Evolutionary conservation across 2,888 invertebrate species (phyloP).

Genomic region (Anorthoa munda): DNA sequence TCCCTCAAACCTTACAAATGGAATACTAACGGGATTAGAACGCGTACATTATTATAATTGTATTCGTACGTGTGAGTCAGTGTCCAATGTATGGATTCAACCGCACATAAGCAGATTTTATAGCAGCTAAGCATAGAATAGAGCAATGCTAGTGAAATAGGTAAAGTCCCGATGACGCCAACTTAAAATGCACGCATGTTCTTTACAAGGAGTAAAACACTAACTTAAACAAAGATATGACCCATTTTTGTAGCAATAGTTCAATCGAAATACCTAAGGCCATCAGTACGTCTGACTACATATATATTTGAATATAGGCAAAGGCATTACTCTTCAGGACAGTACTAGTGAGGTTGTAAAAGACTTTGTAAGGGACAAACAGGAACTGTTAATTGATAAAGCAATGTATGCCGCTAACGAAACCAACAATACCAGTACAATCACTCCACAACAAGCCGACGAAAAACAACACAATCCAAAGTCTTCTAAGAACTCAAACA

Average conservation of each 20-base stretch:
- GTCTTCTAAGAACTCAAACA: conserved; percentile 45
- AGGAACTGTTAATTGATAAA: background rate
- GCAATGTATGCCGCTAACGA: background rate
- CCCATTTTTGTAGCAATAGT: background rate
- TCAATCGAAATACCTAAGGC: background rate
- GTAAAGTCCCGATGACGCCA: background rate
- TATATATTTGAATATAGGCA: no score
- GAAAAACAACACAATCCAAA: conserved; percentile 23
- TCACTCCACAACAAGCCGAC: conserved; percentile 25
- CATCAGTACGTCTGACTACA: background rate
- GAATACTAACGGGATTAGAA: conserved; percentile 58
- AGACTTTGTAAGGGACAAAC: background rate
- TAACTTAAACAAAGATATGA: background rate
- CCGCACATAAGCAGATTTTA: background rate
- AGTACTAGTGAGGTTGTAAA: background rate
- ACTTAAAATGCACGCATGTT: background rate
- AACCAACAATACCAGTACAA: conserved; percentile 6
- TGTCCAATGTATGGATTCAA: conserved; percentile 41
- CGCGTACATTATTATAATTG: conserved; percentile 44
- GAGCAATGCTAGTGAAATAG: no score
- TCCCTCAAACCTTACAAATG: conserved; percentile 61
- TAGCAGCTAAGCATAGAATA: no score
- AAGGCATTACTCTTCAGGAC: no score
- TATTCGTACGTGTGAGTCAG: conserved; percentile 47
- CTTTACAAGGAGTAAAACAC: background rate